Base-by-base conservation (phyloP, 2,888 invertebrate species). In the Holacanthella duospinosa region DNA sequence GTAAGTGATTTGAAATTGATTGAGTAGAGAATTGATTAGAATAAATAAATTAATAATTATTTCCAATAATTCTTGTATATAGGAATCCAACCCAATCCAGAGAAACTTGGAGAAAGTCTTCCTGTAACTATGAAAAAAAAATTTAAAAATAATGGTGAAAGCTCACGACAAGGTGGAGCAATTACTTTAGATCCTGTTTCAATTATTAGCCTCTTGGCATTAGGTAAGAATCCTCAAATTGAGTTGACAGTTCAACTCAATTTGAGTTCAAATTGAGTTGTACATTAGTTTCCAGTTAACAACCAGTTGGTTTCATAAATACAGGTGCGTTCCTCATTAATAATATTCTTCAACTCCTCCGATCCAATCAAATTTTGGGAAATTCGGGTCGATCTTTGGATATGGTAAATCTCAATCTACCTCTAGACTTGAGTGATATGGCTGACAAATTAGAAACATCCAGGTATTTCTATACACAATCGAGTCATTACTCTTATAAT, bases 121-220 rank as follows among this genome's bases (percentile, higher is more conserved):
- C n/a, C n/a, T n/a, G n/a, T n/a, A n/a, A n/a, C n/a, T n/a, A n/a
- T n/a, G n/a, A n/a, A n/a, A n/a, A n/a, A n/a, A n/a, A n/a, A n/a
- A n/a, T n/a, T n/a, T n/a, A n/a, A n/a, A n/a, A n/a, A n/a, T n/a
- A n/a, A n/a, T n/a, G n/a, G 61, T 24, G 12, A 48, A 4, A 61
- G 65, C 21, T 16, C 26, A 21, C 56, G 62, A 1, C 62, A 48
- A 9, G 21, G 61, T 36, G 66, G 72, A 9, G 72, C 72, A 16
- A 71, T 73, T 9, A 73, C 72, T 2, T 27, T 73, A 21, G 72
- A 73, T 61, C 72, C 72, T 6, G 72, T 73, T 0, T 73, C 72
- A 12, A 71, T 73, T 12, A 73, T 73, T 21, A 71, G 71, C 61
- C 62, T 73, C 1, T 56, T 73, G 25, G 72, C 72, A 4, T 58